Evolutionary conservation across 2,888 invertebrate genomes (phyloP).

Genomic region (Argynnis bischoffii): DNA sequence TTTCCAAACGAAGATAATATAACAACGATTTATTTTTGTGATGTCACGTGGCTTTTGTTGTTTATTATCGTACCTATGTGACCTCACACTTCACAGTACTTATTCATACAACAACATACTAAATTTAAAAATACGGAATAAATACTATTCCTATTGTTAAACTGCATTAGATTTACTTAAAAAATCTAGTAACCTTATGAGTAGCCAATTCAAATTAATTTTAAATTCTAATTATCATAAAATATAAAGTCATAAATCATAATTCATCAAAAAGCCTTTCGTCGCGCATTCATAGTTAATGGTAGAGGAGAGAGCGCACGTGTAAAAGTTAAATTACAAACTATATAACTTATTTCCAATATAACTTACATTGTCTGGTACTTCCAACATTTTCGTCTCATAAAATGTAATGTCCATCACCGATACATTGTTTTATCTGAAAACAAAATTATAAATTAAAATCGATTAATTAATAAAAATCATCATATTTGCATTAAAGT

Average conservation of each 20-base stretch:
- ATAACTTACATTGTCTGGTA: conserved; percentile 66
- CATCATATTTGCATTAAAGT: no score
- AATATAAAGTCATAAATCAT: no score
- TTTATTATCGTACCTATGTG: background rate
- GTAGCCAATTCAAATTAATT: no score
- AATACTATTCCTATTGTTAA: no score
- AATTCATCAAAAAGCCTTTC: no score
- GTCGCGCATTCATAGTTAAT: background rate
- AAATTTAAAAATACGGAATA: no score
- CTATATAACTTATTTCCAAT: background rate
- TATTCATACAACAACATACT: background rate
- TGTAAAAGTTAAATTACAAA: background rate
- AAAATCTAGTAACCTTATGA: no score
- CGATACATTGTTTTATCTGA: conserved; percentile 51
- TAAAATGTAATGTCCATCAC: conserved; percentile 49
- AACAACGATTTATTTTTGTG: conserved; percentile 22
- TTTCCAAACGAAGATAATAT: conserved; percentile 26
- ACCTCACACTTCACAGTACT: background rate
- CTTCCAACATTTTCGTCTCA: conserved; percentile 60
- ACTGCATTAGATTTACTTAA: no score
- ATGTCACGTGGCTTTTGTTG: conserved; percentile 11
- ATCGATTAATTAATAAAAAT: background rate
- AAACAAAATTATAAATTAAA: conserved; percentile 41
- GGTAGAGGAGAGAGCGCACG: no score
- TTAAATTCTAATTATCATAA: no score